Percentiles rank a stretch among this genome's conserved stretches.
Evolutionary conservation across 2,888 invertebrate species (phyloP).

Genomic region (Epirrita christyi): DNA sequence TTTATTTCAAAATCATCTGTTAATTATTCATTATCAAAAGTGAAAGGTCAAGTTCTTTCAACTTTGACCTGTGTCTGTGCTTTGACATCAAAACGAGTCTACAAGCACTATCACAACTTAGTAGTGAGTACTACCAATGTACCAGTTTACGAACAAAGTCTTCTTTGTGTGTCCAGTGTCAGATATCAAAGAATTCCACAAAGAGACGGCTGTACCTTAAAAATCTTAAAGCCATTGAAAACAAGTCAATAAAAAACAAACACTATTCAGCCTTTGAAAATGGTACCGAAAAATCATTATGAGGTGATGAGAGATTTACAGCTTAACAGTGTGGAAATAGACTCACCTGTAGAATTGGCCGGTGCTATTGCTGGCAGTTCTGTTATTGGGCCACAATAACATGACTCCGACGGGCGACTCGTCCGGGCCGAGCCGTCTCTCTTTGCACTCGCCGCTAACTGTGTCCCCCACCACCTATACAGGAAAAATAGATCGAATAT

Average conservation of each 20-base stretch:
- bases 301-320: constrained; percentile 17
- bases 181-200: not conserved
- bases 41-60: constrained; percentile 16
- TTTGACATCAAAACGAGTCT: constrained; percentile 1
- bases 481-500: constrained; percentile 30
- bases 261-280: constrained; percentile 13
- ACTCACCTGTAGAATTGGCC: constrained; percentile 80
- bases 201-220: constrained; percentile 7
- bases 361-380: constrained; percentile 58
- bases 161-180: no score
- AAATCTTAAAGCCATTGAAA: constrained; percentile 14
- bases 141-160: no score
- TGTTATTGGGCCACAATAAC: constrained; percentile 91
- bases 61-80: constrained; percentile 7
- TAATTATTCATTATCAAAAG: not conserved
- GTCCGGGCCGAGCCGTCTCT: constrained; percentile 92
- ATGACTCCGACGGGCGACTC: constrained; percentile 93
- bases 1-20: not conserved
- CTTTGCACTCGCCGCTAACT: constrained; percentile 96
- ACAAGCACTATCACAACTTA: no score
- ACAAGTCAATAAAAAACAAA: constrained; percentile 21
- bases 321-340: no score
- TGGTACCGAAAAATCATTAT: not conserved
- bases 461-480: constrained; percentile 91
- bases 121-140: no score